Conservation (phyloP, 2,888 invertebrate species). For the Eilema sororculum region DNA sequence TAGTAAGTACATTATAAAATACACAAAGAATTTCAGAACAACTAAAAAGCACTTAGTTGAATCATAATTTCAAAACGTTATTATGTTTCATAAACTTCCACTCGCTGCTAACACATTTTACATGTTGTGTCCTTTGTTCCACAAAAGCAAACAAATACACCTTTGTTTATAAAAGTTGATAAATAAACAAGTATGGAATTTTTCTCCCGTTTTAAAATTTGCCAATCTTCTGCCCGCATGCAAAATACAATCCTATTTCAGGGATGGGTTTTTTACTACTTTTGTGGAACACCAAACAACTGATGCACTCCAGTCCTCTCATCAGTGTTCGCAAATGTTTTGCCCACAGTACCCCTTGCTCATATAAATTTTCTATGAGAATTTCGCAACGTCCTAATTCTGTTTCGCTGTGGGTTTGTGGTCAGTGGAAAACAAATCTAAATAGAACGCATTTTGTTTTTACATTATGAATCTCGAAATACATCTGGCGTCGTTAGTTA, state of each 20-base stretch:
- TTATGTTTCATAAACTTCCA: neutral
- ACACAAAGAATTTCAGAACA: neutral
- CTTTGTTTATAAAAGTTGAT: neutral
- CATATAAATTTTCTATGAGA: constrained; percentile 37
- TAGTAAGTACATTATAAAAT: neutral
- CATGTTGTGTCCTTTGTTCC: neutral
- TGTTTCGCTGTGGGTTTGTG: constrained; percentile 23
- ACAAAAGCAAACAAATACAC: neutral
- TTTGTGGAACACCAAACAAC: constrained; percentile 36
- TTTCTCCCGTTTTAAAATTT: constrained; percentile 18
- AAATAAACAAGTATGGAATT: neutral
- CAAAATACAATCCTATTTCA: constrained; percentile 32
- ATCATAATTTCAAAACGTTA: neutral
- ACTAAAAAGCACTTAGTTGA: neutral
- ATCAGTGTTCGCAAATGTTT: constrained; percentile 28
- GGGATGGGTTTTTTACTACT: constrained; percentile 42
- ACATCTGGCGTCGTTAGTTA: neutral
- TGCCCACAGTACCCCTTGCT: constrained; percentile 17
- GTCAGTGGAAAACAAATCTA: constrained; percentile 29
- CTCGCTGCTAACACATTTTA: neutral
- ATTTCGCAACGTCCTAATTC: constrained; percentile 33
- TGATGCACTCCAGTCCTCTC: constrained; percentile 35
- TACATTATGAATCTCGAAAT: constrained; percentile 1
- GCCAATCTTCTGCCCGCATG: constrained; percentile 22
- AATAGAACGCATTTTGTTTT: constrained; percentile 26